Evolutionary conservation across 2,113 vertebrate species (phyloP).

Genomic region (Lethenteron camtschaticum): DNA sequence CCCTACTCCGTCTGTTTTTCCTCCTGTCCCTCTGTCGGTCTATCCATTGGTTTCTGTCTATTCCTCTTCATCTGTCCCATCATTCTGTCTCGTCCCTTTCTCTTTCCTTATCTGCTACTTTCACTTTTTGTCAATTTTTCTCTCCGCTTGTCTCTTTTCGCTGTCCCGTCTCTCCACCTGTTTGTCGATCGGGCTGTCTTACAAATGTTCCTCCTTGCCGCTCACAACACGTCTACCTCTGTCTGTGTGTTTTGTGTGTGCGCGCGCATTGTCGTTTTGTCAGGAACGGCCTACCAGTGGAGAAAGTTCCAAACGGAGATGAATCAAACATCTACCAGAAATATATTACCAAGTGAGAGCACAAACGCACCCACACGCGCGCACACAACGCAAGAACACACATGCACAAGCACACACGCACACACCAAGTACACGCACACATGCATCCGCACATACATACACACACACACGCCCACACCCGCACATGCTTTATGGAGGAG

Average conservation of each 20-base stretch:
- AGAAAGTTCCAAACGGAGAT: slow-evolving; percentile 73
- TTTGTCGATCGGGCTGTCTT: no score
- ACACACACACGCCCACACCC: no score
- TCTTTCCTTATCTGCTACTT: background rate
- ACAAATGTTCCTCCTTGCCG: no score
- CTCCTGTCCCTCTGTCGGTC: background rate
- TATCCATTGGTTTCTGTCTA: background rate
- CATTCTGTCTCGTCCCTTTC: background rate
- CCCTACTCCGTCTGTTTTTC: background rate
- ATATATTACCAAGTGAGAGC: slow-evolving; percentile 94
- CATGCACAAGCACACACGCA: no score
- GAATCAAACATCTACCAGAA: slow-evolving; percentile 99
- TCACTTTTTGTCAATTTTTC: background rate
- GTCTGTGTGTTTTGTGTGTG: no score
- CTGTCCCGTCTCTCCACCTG: background rate
- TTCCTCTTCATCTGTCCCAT: background rate
- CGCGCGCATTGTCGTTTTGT: slow-evolving; percentile 16
- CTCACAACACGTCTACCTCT: no score
- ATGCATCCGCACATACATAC: no score
- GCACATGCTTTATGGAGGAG: no score
- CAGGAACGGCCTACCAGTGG: slow-evolving; percentile 92
- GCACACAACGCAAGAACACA: no score
- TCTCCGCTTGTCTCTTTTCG: background rate
- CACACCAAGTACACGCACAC: no score
- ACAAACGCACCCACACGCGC: background rate